A percentile compares a stretch with the other conserved stretches of the same genome.
phyloP scores from a whole-genome alignment of 2,113 vertebrate species.

The Astur gentilis region DNA sequence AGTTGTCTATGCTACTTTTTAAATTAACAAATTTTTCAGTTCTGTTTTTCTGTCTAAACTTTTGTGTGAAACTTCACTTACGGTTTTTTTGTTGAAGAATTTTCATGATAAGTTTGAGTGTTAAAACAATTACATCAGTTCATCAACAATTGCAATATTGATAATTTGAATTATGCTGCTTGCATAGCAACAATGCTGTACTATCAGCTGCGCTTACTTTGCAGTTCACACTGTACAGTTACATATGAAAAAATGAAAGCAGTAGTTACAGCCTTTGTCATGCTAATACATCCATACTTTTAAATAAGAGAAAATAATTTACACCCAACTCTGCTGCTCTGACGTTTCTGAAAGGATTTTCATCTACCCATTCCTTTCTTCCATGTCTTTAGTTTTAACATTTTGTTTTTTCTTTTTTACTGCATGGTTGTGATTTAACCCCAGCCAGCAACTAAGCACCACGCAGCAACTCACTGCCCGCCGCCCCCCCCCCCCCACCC shows the following conservation, averaged over 20 bases:
- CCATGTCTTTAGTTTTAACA: background rate
- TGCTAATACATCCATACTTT: background rate
- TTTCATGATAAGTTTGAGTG: background rate
- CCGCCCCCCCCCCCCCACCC: no score
- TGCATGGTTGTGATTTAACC: no score
- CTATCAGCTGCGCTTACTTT: background rate
- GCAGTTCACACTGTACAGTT: background rate
- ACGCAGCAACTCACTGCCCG: no score
- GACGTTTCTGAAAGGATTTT: background rate
- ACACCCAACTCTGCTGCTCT: background rate
- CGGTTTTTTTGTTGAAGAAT: background rate
- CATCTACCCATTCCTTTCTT: background rate
- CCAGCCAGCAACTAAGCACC: no score
- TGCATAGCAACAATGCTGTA: background rate
- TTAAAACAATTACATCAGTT: background rate
- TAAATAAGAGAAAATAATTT: background rate
- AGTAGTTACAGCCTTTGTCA: background rate
- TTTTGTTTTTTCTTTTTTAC: background rate
- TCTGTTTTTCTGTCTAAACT: background rate
- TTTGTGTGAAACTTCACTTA: background rate
- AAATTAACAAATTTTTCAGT: background rate
- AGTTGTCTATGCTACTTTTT: background rate
- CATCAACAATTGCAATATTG: rapidly evolving
- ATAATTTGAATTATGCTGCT: background rate
- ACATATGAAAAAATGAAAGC: background rate